Conservation (phyloP, 2,888 invertebrate genomes). For the Metopia argyrocephala region DNA sequence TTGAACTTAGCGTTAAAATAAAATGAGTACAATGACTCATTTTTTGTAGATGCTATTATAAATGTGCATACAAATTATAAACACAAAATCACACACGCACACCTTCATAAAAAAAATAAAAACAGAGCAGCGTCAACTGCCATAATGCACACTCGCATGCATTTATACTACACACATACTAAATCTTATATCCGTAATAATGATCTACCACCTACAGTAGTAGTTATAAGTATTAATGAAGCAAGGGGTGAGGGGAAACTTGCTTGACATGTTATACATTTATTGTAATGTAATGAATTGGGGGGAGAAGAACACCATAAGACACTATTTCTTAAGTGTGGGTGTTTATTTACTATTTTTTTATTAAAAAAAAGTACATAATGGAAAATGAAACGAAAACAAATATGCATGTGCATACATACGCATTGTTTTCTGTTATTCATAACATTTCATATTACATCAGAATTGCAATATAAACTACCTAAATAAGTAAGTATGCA, state of each 20-base stretch:
- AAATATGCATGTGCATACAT: neutral
- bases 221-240: no score
- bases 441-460: conserved; percentile 46
- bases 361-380: neutral
- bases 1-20: conserved; percentile 3
- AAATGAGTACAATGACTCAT: conserved; percentile 63
- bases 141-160: neutral
- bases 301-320: neutral
- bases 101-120: neutral
- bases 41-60: neutral
- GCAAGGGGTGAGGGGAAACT: no score
- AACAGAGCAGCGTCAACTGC: no score
- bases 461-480: neutral
- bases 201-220: no score
- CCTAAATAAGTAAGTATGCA: no score
- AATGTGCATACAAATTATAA: neutral
- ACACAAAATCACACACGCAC: neutral
- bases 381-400: neutral
- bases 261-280: neutral
- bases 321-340: neutral
- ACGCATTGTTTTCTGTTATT: conserved; percentile 32
- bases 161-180: neutral
- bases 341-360: neutral
- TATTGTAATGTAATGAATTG: neutral
- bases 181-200: no score